These are phyloP conservation scores for Macrophya annulata DNA, from an alignment of 2,888 invertebrate species.

Conservation along the genomic window DNA sequence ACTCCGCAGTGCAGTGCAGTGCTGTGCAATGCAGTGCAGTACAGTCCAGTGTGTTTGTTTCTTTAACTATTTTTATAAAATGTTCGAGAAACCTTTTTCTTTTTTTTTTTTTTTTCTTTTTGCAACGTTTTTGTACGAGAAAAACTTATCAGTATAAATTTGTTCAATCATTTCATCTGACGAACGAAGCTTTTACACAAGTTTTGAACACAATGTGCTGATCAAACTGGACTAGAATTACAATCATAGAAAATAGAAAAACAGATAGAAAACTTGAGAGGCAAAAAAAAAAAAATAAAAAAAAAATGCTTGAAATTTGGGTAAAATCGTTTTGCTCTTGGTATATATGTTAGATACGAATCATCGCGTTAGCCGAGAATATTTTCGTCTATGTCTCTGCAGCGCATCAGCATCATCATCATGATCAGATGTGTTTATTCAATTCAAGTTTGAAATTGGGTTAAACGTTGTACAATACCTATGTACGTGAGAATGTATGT, in stretches of 20 bases:
- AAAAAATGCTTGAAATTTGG: neutral
- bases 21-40: constrained; percentile 64
- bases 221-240: neutral
- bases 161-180: too few relatives aligned
- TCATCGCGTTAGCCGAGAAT: neutral
- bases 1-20: constrained; percentile 73
- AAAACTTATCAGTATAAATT: too few relatives aligned
- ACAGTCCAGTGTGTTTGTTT: neutral
- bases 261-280: neutral
- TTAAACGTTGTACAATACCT: constrained; percentile 7
- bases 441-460: constrained; percentile 30
- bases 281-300: neutral
- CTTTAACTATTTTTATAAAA: neutral
- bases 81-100: neutral
- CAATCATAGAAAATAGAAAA: neutral
- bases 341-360: neutral
- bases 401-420: neutral
- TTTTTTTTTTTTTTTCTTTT: neutral
- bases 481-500: neutral
- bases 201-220: too few relatives aligned
- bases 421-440: constrained; percentile 17
- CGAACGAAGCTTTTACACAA: too few relatives aligned
- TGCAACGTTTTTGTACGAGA: neutral
- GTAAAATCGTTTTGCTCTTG: neutral
- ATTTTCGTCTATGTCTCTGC: neutral